Evolutionary conservation across 2,888 invertebrate species (phyloP).

Genomic region (Plemyria rubiginata): DNA sequence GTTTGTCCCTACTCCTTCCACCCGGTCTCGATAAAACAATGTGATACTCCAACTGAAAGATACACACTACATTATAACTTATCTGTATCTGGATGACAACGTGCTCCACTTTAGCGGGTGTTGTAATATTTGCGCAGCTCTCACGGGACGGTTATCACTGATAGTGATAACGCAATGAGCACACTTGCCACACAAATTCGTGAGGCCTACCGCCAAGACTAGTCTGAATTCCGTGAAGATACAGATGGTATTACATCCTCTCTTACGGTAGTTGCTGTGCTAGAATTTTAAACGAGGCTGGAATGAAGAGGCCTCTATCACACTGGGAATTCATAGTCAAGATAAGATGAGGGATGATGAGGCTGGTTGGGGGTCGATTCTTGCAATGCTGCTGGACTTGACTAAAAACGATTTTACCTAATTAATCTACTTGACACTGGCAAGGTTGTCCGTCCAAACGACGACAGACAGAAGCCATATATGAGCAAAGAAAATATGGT

Average conservation of each 20-base stretch:
- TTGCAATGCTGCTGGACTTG: too few relatives aligned
- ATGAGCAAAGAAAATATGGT: too few relatives aligned
- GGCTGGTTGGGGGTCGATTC: too few relatives aligned
- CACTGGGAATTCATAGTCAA: neutral
- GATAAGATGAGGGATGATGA: too few relatives aligned
- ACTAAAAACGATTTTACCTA: too few relatives aligned
- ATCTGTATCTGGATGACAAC: conserved; percentile 41
- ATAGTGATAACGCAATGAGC: conserved; percentile 59
- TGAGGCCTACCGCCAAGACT: conserved; percentile 8
- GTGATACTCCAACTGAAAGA: too few relatives aligned
- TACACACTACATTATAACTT: too few relatives aligned
- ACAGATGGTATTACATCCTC: neutral
- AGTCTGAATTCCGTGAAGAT: neutral
- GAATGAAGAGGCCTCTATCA: neutral
- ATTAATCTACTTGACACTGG: too few relatives aligned
- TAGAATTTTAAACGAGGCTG: neutral
- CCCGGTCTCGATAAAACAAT: too few relatives aligned
- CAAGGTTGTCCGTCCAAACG: too few relatives aligned
- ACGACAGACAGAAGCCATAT: too few relatives aligned
- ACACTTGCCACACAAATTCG: conserved; percentile 53
- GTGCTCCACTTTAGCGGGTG: conserved; percentile 48
- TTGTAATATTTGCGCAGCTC: conserved; percentile 57
- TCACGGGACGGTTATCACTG: conserved; percentile 54
- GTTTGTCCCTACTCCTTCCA: too few relatives aligned
- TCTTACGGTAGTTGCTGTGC: neutral